Base-by-base conservation (phyloP, 2,797 vertebrate species). In the Pipistrellus kuhlii region DNA sequence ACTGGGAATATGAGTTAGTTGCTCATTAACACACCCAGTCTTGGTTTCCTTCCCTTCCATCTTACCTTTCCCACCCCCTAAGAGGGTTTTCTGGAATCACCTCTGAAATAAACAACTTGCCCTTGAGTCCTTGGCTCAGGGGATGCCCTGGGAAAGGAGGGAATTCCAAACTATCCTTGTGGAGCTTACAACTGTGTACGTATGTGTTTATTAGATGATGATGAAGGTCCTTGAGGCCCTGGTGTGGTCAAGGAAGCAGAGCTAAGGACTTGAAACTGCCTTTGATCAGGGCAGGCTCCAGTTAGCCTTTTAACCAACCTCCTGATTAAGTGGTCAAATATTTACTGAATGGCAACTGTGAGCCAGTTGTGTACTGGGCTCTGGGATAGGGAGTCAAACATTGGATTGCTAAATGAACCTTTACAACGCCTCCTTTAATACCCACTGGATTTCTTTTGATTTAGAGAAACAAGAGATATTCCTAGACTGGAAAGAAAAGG, bases 311-410 rank as follows among this genome's bases (percentile, higher is more conserved):
- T 59, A 90, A 86, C 55, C 57, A 84, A 38, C 2, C 41, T 76
- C 38, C 72, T 84, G 66, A 92, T 78, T 85, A 77, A 69, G 17
- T 59, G 92, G 80, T 27, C 55, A 95, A 51, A 55, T 96, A 81
- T 57, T 94, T 80, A 77, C 86, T 0, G 0, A 90, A 18, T 84
- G 76, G 72, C 83, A 95, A 57, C 41, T 69, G n/a, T 27, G 64
- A 91, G 35, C 77, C 15, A 35, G 72, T 53, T 48, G 13, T 80
- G 55, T 1, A 8, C 12, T 59, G 55, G 93, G 25, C 57, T 77
- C 76, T 87, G 59, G n/a, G 44, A 78, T 15, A 71, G 81, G 25
- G 32, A 92, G 77, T 38, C 68, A 92, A 75, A 21, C 35, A 10
- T 1, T 17, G 46, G 38, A 17, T 68, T 25, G 41, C 8, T 82